Evolutionary conservation across 2,113 vertebrate species (phyloP), one percentile per base, ranked within the genome.

Genomic region (Lucifuga dentata): DNA sequence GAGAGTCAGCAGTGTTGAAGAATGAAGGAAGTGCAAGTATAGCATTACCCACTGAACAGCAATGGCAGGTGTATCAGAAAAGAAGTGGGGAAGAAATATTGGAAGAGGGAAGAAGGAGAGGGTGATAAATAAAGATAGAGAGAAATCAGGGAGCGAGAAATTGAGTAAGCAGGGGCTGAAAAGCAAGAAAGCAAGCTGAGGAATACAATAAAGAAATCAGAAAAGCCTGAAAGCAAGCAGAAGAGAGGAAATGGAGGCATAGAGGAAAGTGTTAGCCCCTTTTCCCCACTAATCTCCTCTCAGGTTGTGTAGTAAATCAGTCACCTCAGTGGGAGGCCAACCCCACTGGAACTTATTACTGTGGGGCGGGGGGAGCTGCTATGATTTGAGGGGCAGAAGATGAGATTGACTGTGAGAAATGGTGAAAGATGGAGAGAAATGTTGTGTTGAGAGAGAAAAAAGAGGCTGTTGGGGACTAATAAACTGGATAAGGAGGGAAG

Each of bases 331-430:
- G n/a, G 71, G 45, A 58, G 35, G 57, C 17, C 38, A 3, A 41
- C 51, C 55, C 71, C 55, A 56, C 45, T 43, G 63, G 59, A 83
- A 66, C 62, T 40, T 74, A 68, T 79, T 74, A 81, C 67, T 61
- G 63, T 69, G 68, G 62, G 63, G 21, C 20, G 26, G 43, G 17
- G 43, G 16, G 40, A 43, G n/a, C 26, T 29, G 26, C 36, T 46
- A 29, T n/a, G n/a, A n/a, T 73, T 41, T 57, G 64, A 32, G 23
- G 51, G 33, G 11, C 49, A 59, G 71, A 70, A 56, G 61, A 40
- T 62, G 61, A 66, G 24, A 56, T 32, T 58, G 67, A 48, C 11
- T 20, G 40, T 8, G 21, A 80, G 55, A 38, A 11, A 49, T 5
- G 26, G 59, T 7, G 3, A 79, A 16, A 24, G 38, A 33, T 26